Conservation (phyloP, 1,140 invertebrate genomes). For the Brachionus paranguensis region DNA sequence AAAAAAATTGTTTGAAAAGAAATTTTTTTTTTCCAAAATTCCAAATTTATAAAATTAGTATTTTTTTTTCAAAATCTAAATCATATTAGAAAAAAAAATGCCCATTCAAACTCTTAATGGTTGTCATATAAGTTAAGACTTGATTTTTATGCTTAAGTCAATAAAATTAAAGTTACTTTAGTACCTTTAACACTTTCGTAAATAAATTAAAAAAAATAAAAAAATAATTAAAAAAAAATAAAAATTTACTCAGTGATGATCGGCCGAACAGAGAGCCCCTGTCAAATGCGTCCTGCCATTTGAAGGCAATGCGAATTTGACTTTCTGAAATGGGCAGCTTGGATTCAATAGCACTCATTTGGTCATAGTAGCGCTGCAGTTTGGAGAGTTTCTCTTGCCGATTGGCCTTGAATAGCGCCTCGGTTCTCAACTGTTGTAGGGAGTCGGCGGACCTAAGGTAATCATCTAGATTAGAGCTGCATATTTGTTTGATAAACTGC, state of each 20-base stretch:
- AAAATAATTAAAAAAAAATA: not conserved
- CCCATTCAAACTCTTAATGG: too few relatives aligned
- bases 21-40: too few relatives aligned
- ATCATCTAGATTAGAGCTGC: constrained; percentile 22
- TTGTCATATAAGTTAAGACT: too few relatives aligned
- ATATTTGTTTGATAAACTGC: constrained; percentile 29
- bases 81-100: too few relatives aligned
- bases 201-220: not conserved
- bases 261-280: constrained; percentile 87
- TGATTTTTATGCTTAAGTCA: not conserved
- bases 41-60: too few relatives aligned
- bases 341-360: constrained; percentile 77
- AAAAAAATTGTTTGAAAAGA: too few relatives aligned
- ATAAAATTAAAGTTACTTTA: not conserved
- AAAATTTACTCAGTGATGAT: constrained; percentile 61
- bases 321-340: constrained; percentile 81
- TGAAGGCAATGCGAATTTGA: constrained; percentile 67
- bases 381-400: constrained; percentile 45
- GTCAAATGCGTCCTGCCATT: constrained; percentile 99
- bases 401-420: constrained; percentile 39
- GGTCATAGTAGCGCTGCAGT: constrained; percentile 83
- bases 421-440: constrained; percentile 23
- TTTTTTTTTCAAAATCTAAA: too few relatives aligned
- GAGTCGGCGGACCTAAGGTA: constrained; percentile 4
- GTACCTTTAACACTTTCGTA: not conserved